Evolutionary conservation across 2,113 vertebrate species (phyloP).

Genomic region (Ammodytes dubius): DNA sequence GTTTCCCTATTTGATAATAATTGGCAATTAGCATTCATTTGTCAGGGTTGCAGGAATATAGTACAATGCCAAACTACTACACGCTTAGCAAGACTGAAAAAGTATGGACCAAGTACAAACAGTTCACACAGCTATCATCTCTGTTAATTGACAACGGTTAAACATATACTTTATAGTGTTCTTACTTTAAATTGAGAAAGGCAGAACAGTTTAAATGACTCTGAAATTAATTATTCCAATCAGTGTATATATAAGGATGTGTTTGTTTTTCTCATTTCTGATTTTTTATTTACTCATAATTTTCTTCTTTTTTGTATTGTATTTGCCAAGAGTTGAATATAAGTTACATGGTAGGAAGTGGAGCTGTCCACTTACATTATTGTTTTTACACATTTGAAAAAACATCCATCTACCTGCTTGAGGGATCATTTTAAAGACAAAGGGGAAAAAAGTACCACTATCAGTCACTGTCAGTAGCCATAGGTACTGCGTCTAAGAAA

Average conservation of each 20-base stretch:
- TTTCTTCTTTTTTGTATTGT: neutral
- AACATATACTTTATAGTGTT: too few relatives aligned
- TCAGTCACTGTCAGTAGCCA: neutral
- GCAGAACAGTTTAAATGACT: too few relatives aligned
- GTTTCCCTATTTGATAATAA: too few relatives aligned
- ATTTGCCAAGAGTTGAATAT: neutral
- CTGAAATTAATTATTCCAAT: too few relatives aligned
- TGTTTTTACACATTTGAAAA: neutral
- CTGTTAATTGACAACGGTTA: too few relatives aligned
- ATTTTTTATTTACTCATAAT: neutral
- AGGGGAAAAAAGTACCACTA: neutral
- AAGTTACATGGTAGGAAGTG: neutral
- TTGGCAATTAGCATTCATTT: too few relatives aligned
- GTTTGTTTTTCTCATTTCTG: too few relatives aligned
- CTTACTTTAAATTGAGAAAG: too few relatives aligned
- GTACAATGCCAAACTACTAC: neutral
- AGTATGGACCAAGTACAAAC: too few relatives aligned
- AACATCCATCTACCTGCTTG: neutral
- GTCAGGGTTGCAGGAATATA: too few relatives aligned
- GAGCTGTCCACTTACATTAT: neutral
- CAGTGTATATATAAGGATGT: too few relatives aligned
- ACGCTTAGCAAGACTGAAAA: neutral
- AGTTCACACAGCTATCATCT: too few relatives aligned
- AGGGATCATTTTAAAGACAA: neutral
- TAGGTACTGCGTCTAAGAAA: slow-evolving; percentile 5